Base-by-base conservation (phyloP, 2,888 invertebrate genomes). In the Metellina segmentata region DNA sequence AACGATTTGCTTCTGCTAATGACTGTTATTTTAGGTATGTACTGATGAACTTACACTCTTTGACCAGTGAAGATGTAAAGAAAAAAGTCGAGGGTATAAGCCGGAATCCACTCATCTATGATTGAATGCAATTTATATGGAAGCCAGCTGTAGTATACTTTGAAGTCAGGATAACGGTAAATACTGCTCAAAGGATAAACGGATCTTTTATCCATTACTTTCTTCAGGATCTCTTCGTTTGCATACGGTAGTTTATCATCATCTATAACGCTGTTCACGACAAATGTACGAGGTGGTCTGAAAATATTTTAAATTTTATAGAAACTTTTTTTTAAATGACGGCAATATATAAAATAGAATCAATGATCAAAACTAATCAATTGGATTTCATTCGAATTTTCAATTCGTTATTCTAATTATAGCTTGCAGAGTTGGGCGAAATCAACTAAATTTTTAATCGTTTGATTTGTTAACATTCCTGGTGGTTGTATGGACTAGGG, bases 81-180 rank as follows among this genome's bases (percentile, higher is more conserved):
- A 16, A 92, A 77, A 77, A 77, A 61, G 20, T 92, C 92, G 1
- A 82, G 8, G n/a, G 85, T 52, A 9, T 82, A 61, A 49, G 92
- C 92, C 13, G 92, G 92, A 52, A 92, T 89, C 85, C 85, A 89
- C 20, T 92, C 85, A 61, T 92, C 92, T 34, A 89, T 51, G 5
- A 92, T n/a, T n/a, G 89, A 81, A 69, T 92, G 92, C n/a, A 92
- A 51, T 70, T 70, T 61, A 51, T 86, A 92, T 1, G 85, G 69
- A 71, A 71, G 1, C 19, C 75, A 52, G n/a, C 69, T 79, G 20
- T 89, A 86, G 77, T 92, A 86, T 19, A 92, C 34, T 19, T 49
- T 52, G 16, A 89, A 92, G 75, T 92, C 82, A n/a, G 92, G 92
- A 81, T 92, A 92, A 20, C 92, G 85, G 52, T 72, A 92, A 51